Conservation (phyloP, 2,888 invertebrate species). For the Tetropium fuscum region DNA sequence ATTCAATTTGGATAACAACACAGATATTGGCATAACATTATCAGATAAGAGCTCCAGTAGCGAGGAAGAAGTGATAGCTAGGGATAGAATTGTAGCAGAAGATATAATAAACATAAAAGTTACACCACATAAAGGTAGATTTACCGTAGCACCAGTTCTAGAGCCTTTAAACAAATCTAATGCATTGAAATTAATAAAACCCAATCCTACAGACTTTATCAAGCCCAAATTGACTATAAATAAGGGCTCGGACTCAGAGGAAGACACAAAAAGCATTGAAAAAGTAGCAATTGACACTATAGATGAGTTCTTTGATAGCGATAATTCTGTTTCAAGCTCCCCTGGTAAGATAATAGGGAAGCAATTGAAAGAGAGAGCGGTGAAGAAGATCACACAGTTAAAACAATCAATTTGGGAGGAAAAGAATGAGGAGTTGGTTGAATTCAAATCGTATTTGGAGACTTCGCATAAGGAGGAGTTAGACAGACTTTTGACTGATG, state of each 20-base stretch:
- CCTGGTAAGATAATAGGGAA: slow-evolving; percentile 47
- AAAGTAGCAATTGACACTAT: slow-evolving; percentile 49
- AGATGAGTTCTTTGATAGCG: slow-evolving; percentile 45
- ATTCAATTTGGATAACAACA: slow-evolving; percentile 70
- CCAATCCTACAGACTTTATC: slow-evolving; percentile 72
- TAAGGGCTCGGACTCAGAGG: slow-evolving; percentile 66
- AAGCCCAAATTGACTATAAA: slow-evolving; percentile 71
- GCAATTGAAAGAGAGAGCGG: slow-evolving; percentile 58
- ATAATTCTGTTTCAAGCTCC: slow-evolving; percentile 42
- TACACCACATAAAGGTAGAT: slow-evolving; percentile 52
- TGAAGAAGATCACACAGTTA: slow-evolving; percentile 69
- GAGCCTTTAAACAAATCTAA: slow-evolving; percentile 42
- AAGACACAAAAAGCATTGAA: slow-evolving; percentile 65
- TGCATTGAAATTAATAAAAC: slow-evolving; percentile 68
- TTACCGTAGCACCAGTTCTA: slow-evolving; percentile 56
- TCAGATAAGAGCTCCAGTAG: slow-evolving; percentile 61
- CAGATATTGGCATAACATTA: slow-evolving; percentile 64
- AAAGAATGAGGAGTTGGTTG: slow-evolving; percentile 62
- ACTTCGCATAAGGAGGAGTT: slow-evolving; percentile 66
- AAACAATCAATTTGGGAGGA: slow-evolving; percentile 71
- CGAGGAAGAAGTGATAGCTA: slow-evolving; percentile 51
- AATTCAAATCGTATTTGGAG: slow-evolving; percentile 61
- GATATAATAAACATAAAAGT: slow-evolving; percentile 57
- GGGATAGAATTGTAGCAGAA: slow-evolving; percentile 47
- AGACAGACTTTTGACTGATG: slow-evolving; percentile 67